These are phyloP conservation scores for Cephus pygmeus DNA, from an alignment of 2,888 invertebrate genomes.

Conservation along the genomic window DNA sequence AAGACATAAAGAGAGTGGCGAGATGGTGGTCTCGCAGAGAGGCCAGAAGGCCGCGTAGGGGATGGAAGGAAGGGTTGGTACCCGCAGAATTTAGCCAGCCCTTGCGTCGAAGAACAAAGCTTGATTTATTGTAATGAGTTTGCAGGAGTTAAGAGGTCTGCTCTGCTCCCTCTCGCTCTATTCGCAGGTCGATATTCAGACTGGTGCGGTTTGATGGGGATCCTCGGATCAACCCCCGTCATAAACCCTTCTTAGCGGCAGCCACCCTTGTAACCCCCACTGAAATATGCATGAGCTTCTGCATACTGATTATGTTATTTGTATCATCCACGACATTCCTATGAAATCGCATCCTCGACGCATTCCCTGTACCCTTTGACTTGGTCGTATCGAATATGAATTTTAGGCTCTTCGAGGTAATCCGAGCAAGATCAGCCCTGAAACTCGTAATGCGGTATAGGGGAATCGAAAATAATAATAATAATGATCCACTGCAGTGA, in stretches of 20 bases:
- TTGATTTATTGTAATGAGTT: slow-evolving; percentile 67
- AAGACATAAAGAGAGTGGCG: slow-evolving; percentile 10
- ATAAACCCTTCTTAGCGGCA: slow-evolving; percentile 65
- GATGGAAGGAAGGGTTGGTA: slow-evolving; percentile 47
- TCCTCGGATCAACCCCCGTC: slow-evolving; percentile 64
- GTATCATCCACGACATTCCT: slow-evolving; percentile 50
- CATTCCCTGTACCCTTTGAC: background rate
- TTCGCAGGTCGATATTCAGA: slow-evolving; percentile 56
- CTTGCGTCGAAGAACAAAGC: slow-evolving; percentile 64
- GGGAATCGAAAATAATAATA: background rate
- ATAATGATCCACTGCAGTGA: background rate
- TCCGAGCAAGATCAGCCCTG: background rate
- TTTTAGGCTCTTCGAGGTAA: background rate
- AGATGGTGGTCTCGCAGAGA: background rate
- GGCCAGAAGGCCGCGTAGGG: slow-evolving; percentile 22
- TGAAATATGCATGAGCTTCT: slow-evolving; percentile 63
- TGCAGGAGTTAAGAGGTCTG: slow-evolving; percentile 65
- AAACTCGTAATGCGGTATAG: background rate
- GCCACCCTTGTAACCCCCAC: slow-evolving; percentile 39
- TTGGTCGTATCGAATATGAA: background rate
- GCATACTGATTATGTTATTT: slow-evolving; percentile 65
- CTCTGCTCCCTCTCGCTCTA: slow-evolving; percentile 28
- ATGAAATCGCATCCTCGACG: slow-evolving; percentile 25
- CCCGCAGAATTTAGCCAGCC: slow-evolving; percentile 60
- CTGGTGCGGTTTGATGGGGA: slow-evolving; percentile 64